Base-by-base conservation (phyloP, 2,797 vertebrate genomes). In the Pelobates cultripes region DNA sequence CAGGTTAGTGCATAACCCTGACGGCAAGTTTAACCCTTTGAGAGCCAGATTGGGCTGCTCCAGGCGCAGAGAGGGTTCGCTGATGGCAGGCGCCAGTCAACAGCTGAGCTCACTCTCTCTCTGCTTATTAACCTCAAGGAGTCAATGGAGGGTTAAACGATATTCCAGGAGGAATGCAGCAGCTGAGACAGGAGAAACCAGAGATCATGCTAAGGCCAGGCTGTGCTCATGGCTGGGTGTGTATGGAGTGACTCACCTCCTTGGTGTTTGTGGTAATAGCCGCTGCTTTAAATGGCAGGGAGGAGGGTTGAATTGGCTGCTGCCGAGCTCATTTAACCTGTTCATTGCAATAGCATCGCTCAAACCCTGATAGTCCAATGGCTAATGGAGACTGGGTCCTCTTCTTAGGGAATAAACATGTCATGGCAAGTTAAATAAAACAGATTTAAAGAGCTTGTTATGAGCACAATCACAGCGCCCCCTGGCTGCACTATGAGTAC, bases 171-270 rank as follows among this genome's bases (percentile, higher is more conserved):
- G 8, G 45, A 47, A 4, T 47, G 45, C 45, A 47, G 45, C 45
- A 47, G 45, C 45, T n/a, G n/a, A n/a, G n/a, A n/a, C 28, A 64
- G 67, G 47, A 69, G 66, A 61, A 41, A 44, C 70, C 41, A 53
- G 71, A 64, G 68, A 81, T 73, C 73, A 81, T n/a, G 55, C 73
- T 74, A 53, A 74, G 81, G 66, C 75, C 81, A 83, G 40, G 53
- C 76, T 28, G 57, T 47, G 66, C 76, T 75, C 66, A 41, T 68
- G 76, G 15, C 72, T 63, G 81, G 81, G 81, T 70, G 81, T 79
- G 77, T 75, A 42, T 10, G 43, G 14, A 7, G 64, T 79, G 81
- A 83, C 61, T 83, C 81, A 83, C 81, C 61, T 69, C 81, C 47
- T 45, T 53, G 71, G 51, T 13, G 61, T 68, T n/a, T 47, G 17